Percentiles rank a stretch among this genome's conserved stretches.
phyloP scores from a whole-genome alignment of 1,140 invertebrate species.

The Sinella curviseta region DNA sequence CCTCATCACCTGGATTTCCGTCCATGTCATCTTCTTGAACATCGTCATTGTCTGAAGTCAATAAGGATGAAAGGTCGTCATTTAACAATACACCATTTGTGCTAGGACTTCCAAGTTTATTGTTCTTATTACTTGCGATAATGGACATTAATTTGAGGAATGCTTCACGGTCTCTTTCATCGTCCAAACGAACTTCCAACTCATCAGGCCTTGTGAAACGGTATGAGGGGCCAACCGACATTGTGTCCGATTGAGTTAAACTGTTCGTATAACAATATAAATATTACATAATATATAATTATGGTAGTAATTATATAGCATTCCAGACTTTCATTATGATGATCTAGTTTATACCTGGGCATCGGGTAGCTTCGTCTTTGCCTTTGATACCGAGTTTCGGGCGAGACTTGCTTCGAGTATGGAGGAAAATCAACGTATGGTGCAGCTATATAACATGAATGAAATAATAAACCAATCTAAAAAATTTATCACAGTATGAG shows the following conservation, averaged over 20 bases:
- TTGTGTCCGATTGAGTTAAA: background rate
- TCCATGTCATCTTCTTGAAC: background rate
- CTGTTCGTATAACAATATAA: background rate
- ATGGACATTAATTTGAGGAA: slow-evolving; percentile 21
- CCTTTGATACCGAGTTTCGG: slow-evolving; percentile 15
- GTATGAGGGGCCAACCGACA: background rate
- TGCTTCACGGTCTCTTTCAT: slow-evolving; percentile 27
- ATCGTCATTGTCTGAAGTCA: background rate
- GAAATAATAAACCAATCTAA: no score
- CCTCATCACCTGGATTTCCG: background rate
- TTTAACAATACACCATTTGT: no score
- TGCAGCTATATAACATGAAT: background rate
- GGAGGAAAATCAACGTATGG: slow-evolving; percentile 13
- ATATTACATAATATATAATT: background rate
- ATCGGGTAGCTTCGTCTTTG: slow-evolving; percentile 32
- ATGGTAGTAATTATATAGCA: background rate
- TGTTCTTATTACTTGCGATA: background rate
- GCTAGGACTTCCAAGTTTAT: background rate
- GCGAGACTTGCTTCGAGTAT: background rate
- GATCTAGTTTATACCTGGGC: background rate
- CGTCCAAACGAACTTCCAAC: slow-evolving; percentile 31
- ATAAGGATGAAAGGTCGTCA: background rate
- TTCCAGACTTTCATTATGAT: no score
- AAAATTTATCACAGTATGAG: no score
- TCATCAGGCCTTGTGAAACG: slow-evolving; percentile 12